A percentile compares a stretch with the other conserved stretches of the same genome.
Evolutionary conservation across 2,888 invertebrate genomes (phyloP).

Genomic region (Petrolisthes manimaculis): DNA sequence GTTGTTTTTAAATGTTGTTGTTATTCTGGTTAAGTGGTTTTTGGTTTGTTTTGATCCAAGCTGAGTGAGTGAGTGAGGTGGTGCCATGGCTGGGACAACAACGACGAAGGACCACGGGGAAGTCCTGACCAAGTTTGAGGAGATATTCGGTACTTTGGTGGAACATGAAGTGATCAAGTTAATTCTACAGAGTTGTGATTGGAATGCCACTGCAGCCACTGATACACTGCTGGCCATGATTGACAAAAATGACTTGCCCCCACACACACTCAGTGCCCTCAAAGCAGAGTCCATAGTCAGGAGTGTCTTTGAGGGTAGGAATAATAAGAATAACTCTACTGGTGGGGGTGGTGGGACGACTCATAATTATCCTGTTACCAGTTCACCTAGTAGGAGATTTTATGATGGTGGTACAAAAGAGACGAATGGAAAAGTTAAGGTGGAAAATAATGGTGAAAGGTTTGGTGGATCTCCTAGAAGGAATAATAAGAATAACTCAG

Average conservation of each 20-base stretch:
- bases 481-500: no score
- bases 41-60: no score
- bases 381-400: no score
- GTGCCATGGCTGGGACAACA: constrained; percentile 25
- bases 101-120: constrained; percentile 50
- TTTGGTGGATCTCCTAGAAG: no score
- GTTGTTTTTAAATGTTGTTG: not conserved
- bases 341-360: no score
- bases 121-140: constrained; percentile 59
- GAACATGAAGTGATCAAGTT: constrained; percentile 65
- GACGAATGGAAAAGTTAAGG: no score
- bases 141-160: constrained; percentile 48
- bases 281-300: constrained; percentile 26
- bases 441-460: no score
- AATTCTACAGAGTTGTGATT: constrained; percentile 59
- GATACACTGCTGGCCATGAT: constrained; percentile 50
- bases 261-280: constrained; percentile 8
- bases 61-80: not conserved
- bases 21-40: no score
- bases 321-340: no score
- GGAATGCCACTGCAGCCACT: constrained; percentile 45
- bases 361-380: no score
- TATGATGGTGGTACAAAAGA: no score
- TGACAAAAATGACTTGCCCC: constrained; percentile 23
- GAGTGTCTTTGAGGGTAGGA: not conserved